Base-by-base conservation (phyloP, 2,797 vertebrate genomes). In the Mus caroli region DNA sequence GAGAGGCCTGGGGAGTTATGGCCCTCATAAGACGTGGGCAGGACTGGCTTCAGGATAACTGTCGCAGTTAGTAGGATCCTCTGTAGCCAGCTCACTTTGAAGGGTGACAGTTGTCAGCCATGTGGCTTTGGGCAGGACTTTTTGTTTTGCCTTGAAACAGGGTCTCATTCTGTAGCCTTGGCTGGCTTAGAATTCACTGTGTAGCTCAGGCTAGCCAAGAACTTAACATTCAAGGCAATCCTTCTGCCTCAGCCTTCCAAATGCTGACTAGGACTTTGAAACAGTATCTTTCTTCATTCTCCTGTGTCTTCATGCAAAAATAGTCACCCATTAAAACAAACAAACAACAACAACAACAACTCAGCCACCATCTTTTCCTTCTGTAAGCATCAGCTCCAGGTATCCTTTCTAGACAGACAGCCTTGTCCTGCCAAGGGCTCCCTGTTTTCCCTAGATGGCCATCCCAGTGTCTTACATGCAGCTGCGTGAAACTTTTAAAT, bases 1-100 rank as follows among this genome's bases (percentile, higher is more conserved):
- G 3, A 20, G 0, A 1, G 34, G 67, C 43, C 78, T 62, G 6
- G 1, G 6, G 0, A 22, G 10, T 8, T 13, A 8, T n/a, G 54
- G 52, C 3, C 85, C 56, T 50, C 2, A 15, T 43, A 82, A 76
- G 78, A 19, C 11, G 3, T 14, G 19, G 15, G 6, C 54, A 40
- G 19, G 11, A 5, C 17, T 88, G 73, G 50, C 58, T 80, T 84
- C 9, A 58, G 76, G 31, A 43, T 69, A 28, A 20, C 13, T 40
- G 4, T 15, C 7, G 43, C 14, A 28, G 28, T 50, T 26, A 12
- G 31, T 15, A 60, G 1, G 1, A 26, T 46, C 58, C 40, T 62
- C 58, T 40, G 12, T 2, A 85, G 56, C 40, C 73, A 50, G 76
- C 37, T 22, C 54, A 31, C 50, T 56, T 67, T 76, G 2, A 2